Evolutionary conservation across 2,888 invertebrate genomes (phyloP), one percentile per base, ranked within the genome.

Genomic region (Oscheius sp.): DNA sequence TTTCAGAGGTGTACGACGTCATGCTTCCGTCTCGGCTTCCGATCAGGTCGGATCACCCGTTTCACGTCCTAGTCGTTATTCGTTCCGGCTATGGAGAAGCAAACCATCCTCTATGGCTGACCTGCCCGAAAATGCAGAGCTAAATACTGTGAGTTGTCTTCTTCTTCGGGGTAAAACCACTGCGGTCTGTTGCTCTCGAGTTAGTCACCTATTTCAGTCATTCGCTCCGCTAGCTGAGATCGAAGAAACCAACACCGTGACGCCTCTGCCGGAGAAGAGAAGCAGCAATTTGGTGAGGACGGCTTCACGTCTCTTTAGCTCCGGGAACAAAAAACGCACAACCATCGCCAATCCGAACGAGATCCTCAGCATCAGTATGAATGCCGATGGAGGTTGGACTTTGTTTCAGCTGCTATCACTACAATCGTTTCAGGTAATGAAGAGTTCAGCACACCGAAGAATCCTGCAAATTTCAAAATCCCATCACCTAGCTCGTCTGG

Each of bases 161-260:
- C 29, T 51, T 13, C 29, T 11, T 21, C 21, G 21, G 21, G 21
- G 21, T 21, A 21, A 21, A 21, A 21, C 21, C 21, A 21, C 21
- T 21, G 21, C 21, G 0, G 21, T 21, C 21, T 21, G 21, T 21
- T 21, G 21, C 21, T 21, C 21, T 21, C 21, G 21, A 21, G 21
- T 21, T 21, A 21, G 21, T 21, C 21, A 21, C 21, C 21, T 0
- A 21, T 21, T 21, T 65, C 29, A 68, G 68, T 68, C 68, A 29
- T 68, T 68, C 53, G 68, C 53, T 13, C 68, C 68, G 32, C 37
- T 68, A n/a, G 68, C 68, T 7, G 68, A 68, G 35, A 53, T 33
- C 13, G 68, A 68, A 55, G 65, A 65, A 47, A 32, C 29, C 21
- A 65, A 21, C 7, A 11, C 48, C 3, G 13, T 50, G 50, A 11